Evolutionary conservation across 1,140 invertebrate genomes (phyloP).

Genomic region (Paraescarpia echinospica): DNA sequence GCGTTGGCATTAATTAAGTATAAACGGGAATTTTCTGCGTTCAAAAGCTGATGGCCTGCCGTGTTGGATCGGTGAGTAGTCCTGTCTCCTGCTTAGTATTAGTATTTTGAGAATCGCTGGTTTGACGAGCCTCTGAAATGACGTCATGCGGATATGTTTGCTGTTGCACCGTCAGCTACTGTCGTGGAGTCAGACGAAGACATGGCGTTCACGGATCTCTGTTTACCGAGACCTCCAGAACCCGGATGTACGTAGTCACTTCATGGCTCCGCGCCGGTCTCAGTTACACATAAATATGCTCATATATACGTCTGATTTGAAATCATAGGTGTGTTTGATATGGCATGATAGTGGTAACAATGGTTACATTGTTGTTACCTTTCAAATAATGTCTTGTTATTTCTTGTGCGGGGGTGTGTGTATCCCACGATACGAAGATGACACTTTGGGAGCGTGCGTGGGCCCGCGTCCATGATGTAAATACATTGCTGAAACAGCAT

Average conservation of each 20-base stretch:
- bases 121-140: neutral
- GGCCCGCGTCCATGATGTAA: too few relatives aligned
- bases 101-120: neutral
- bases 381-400: too few relatives aligned
- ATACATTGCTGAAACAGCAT: too few relatives aligned
- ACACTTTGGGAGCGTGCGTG: too few relatives aligned
- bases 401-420: too few relatives aligned
- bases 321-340: too few relatives aligned
- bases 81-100: neutral
- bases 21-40: too few relatives aligned
- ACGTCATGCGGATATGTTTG: neutral
- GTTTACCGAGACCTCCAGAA: neutral
- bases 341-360: too few relatives aligned
- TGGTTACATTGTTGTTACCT: too few relatives aligned
- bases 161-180: neutral
- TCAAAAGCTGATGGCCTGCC: neutral
- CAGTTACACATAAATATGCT: neutral
- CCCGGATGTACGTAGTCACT: neutral
- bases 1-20: too few relatives aligned
- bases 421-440: too few relatives aligned
- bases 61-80: neutral
- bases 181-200: neutral
- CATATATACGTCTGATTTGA: too few relatives aligned
- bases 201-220: neutral
- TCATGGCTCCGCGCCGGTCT: neutral